phyloP scores from a whole-genome alignment of 2,113 vertebrate species.

The Cavia aperea region DNA sequence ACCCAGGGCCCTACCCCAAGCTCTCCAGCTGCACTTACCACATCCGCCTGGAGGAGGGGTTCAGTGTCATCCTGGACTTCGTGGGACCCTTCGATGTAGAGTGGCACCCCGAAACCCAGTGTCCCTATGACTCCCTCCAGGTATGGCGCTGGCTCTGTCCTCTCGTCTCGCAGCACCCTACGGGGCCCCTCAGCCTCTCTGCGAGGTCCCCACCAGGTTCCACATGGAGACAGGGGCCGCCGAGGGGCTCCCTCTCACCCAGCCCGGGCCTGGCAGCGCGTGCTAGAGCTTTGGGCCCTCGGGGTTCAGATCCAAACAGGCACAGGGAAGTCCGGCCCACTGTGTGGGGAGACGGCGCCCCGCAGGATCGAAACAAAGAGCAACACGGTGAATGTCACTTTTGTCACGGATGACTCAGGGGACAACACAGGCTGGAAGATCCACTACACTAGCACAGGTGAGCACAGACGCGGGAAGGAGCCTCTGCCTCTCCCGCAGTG shows the following conservation, averaged over 20 bases:
- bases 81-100: conserved; percentile 80
- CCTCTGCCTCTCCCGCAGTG: rapidly evolving
- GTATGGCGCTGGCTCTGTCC: conserved; percentile 59
- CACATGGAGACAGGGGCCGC: neutral
- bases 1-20: conserved; percentile 76
- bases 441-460: conserved; percentile 75
- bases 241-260: neutral
- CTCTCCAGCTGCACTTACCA: conserved; percentile 79
- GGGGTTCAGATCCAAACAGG: conserved; percentile 76
- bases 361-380: conserved; percentile 78
- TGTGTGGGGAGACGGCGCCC: conserved; percentile 79
- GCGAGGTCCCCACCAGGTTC: neutral
- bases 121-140: conserved; percentile 82
- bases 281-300: neutral
- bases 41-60: conserved; percentile 78
- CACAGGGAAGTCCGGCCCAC: conserved; percentile 74
- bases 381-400: conserved; percentile 72
- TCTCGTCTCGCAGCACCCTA: neutral
- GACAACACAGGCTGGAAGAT: conserved; percentile 83
- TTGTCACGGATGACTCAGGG: conserved; percentile 77
- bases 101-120: conserved; percentile 54
- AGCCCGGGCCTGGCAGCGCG: neutral
- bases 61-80: conserved; percentile 80
- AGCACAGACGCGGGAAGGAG: neutral
- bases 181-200: neutral